A percentile compares a stretch with the other conserved stretches of the same genome.
Conservation (phyloP, 2,888 invertebrate species). For the Erebia aethiops region DNA sequence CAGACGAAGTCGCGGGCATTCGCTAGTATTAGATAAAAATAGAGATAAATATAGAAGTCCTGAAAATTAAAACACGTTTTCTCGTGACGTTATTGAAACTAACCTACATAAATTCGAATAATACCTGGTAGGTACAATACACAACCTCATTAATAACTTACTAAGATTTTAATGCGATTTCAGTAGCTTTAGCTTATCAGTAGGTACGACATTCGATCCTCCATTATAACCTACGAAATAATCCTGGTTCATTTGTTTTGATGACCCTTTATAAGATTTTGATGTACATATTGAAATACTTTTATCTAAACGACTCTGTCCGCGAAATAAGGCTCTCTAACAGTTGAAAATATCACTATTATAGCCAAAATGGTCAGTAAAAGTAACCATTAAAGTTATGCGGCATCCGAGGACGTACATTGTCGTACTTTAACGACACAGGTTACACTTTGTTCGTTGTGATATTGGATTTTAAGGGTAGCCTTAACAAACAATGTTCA, state of each 20-base stretch:
- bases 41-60: no score
- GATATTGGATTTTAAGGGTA: slow-evolving; percentile 39
- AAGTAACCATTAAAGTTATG: slow-evolving; percentile 68
- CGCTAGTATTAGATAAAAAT: no score
- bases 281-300: background rate
- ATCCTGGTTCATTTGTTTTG: background rate
- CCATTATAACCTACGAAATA: background rate
- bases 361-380: slow-evolving; percentile 67
- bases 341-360: slow-evolving; percentile 58
- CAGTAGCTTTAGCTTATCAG: slow-evolving; percentile 23
- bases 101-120: background rate
- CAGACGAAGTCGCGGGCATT: no score
- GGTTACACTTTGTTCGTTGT: slow-evolving; percentile 31
- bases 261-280: background rate
- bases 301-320: slow-evolving; percentile 46
- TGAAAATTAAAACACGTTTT: background rate
- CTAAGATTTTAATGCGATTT: slow-evolving; percentile 15
- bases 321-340: slow-evolving; percentile 55
- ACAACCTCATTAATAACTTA: background rate
- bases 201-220: slow-evolving; percentile 29
- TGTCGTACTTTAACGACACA: slow-evolving; percentile 48
- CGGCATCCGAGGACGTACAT: slow-evolving; percentile 58
- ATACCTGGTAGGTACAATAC: background rate
- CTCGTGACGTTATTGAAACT: background rate
- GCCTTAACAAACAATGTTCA: slow-evolving; percentile 26